phyloP scores from a whole-genome alignment of 1,140 invertebrate species.

The Eubasilissa regina region DNA sequence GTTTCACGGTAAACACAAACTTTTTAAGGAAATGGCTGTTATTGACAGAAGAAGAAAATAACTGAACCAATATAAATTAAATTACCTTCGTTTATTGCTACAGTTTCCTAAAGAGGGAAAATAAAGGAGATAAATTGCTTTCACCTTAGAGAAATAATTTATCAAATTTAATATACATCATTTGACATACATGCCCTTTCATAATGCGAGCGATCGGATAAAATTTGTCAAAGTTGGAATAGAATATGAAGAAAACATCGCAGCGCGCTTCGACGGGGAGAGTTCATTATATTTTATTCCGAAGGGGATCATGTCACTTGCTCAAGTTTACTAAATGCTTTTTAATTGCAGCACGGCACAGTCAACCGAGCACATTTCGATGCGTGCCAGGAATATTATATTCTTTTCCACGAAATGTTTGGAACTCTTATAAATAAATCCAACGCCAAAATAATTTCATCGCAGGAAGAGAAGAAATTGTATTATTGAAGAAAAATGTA shows the following conservation, averaged over 20 bases:
- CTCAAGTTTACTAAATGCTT: too few species aligned
- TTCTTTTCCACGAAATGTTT: too few species aligned
- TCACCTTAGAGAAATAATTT: slow-evolving; percentile 13
- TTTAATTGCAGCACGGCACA: too few species aligned
- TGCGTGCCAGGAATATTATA: too few species aligned
- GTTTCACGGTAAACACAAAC: neutral
- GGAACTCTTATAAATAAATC: too few species aligned
- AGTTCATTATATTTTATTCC: neutral
- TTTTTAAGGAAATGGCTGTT: neutral
- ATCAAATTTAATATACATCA: slow-evolving; percentile 21
- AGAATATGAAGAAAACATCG: slow-evolving; percentile 5
- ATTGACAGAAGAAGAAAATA: slow-evolving; percentile 4
- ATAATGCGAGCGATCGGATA: neutral
- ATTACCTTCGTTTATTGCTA: neutral
- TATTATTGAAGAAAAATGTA: too few species aligned
- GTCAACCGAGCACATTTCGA: too few species aligned
- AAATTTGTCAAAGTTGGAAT: slow-evolving; percentile 12
- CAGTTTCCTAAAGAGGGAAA: neutral
- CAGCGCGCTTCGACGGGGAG: neutral
- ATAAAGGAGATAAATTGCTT: slow-evolving; percentile 11
- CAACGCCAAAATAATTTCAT: too few species aligned
- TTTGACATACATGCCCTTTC: neutral
- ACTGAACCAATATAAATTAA: neutral
- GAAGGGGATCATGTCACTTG: too few species aligned
- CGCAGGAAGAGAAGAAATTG: too few species aligned